Base-by-base conservation (phyloP, 1,140 invertebrate genomes). In the Lineus longissimus region DNA sequence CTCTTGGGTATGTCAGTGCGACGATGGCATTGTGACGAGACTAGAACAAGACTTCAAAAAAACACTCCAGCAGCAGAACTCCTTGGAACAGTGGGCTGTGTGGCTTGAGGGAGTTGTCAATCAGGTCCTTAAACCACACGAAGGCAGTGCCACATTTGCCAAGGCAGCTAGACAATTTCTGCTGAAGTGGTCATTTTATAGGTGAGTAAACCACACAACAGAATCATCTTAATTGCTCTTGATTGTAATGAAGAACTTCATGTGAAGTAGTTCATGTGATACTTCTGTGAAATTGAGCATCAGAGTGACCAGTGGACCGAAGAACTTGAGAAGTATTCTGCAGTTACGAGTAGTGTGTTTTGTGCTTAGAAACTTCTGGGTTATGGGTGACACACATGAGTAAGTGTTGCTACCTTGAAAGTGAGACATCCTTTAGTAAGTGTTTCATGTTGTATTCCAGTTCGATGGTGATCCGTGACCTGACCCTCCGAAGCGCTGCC, bases 141-240 rank as follows among this genome's bases (percentile, higher is more conserved):
- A 93, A 76, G 89, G 89, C 6, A 76, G 66, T 36, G 66, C 90
- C 25, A 78, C 81, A 43, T 97, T 94, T 84, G 89, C 91, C n/a
- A 90, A 92, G 80, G 91, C 92, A 66, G 93, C 80, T 51, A 57
- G 78, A 60, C 92, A 97, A 78, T 96, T 99, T 84, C 85, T 99
- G 62, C 87, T 98, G 36, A 97, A 98, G 83, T 99, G 97, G 97
- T 97, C 93, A 63, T 99, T 98, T 86, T 99, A 98, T 82, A 95
- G 92, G 88, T 92, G 82, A 61, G 58, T 19, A 54, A 1, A 1
- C 30, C 30, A 13, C 54, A 43, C 40, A 59, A n/a, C 55, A 29
- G 23, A 15, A 15, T 40, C 15, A 51, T 7, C 15, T 4, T 36
- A 36, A 36, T 4, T 36, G 4, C 33, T 36, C 33, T 7, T 36